Evolutionary conservation across 2,888 invertebrate species (phyloP), one percentile per base, ranked within the genome.

Genomic region (Drosophila birchii): DNA sequence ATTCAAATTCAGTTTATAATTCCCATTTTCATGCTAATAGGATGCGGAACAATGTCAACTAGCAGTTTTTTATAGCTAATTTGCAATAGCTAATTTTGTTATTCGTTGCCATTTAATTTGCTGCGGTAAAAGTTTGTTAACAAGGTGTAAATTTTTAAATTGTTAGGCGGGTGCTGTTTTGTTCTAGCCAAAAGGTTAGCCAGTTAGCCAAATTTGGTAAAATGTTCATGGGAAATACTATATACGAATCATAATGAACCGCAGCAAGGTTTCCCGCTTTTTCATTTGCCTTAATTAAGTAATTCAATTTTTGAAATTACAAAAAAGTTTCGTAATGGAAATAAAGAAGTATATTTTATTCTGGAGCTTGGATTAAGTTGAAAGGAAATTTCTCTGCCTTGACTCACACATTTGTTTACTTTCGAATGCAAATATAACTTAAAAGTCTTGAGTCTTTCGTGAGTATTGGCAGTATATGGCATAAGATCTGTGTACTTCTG

Each of bases 141-240:
- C 84, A 81, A 83, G 84, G 83, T 86, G 83, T 68, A 86, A 83
- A 84, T 84, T 82, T 64, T 66, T 68, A 83, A 81, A 80, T 67
- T 62, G 74, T 39, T 62, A 71, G 77, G 86, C 81, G 85, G 82
- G 77, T 80, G 73, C 47, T 63, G 73, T 45, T 55, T 70, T 70
- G 47, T 61, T 71, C 54, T 56, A 8, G 51, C 54, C 44, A 57
- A 73, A 58, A 73, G 72, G 72, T 73, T 64, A 73, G 66, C 69
- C 60, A 71, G 72, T 60, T 66, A 66, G 56, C 79, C 76, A 71
- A 80, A 78, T 79, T 67, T 18, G 73, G 66, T 58, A 14, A 47
- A 43, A 20, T 16, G 68, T 2, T 58, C 36, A 47, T 36, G 55
- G 56, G 29, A 49, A 55, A 16, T 49, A 64, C 7, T 41, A 62